Evolutionary conservation across 2,113 vertebrate genomes (phyloP).

Genomic region (Perognathus longimembris): DNA sequence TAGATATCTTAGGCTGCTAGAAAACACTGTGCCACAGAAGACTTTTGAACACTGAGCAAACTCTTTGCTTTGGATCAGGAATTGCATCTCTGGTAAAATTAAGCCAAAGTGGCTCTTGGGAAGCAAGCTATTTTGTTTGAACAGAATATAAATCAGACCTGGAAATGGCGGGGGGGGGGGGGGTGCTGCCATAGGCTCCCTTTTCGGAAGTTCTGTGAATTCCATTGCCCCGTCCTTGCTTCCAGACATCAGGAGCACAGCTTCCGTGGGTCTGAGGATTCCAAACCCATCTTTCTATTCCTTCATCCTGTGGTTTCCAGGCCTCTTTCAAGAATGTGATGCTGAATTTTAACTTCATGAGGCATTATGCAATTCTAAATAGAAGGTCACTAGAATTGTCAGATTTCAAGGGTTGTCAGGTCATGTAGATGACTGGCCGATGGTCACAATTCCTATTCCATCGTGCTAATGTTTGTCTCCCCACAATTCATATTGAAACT

Average conservation of each 20-base stretch:
- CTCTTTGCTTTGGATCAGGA: slow-evolving; percentile 72
- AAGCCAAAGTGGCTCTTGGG: slow-evolving; percentile 63
- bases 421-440: background rate
- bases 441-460: background rate
- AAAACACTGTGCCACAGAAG: slow-evolving; percentile 48
- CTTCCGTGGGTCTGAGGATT: slow-evolving; percentile 20
- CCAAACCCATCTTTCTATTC: slow-evolving; percentile 51
- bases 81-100: slow-evolving; percentile 62
- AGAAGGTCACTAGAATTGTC: slow-evolving; percentile 57
- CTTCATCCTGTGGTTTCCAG: slow-evolving; percentile 56
- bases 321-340: slow-evolving; percentile 68
- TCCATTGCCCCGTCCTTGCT: background rate
- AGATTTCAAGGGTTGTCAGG: slow-evolving; percentile 60
- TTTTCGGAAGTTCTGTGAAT: slow-evolving; percentile 37
- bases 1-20: background rate
- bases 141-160: slow-evolving; percentile 52
- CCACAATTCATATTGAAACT: background rate
- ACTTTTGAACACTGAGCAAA: slow-evolving; percentile 69
- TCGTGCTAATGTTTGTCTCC: background rate
- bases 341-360: slow-evolving; percentile 74
- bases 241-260: slow-evolving; percentile 68
- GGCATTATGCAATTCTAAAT: slow-evolving; percentile 68
- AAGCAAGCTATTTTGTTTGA: slow-evolving; percentile 70
- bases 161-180: too few species aligned
- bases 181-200: background rate